Conservation (phyloP, 2,113 vertebrate species). For the Paralichthys olivaceus region DNA sequence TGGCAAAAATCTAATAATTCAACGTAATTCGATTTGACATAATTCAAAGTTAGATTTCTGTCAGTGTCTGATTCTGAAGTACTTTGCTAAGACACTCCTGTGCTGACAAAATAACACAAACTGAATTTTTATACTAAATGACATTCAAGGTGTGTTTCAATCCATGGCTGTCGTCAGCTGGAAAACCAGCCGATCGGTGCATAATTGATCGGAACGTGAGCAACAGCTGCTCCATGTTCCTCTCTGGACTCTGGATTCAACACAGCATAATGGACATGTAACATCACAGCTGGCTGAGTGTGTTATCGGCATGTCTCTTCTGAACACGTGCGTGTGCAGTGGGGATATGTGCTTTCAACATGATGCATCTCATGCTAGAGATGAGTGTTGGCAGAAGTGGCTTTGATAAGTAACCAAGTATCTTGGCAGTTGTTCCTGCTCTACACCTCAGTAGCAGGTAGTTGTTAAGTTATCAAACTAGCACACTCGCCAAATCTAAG, state of each 20-base stretch:
- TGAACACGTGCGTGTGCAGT: neutral
- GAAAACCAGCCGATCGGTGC: neutral
- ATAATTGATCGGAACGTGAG: slow-evolving; percentile 13
- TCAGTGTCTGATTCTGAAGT: slow-evolving; percentile 34
- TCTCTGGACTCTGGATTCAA: slow-evolving; percentile 76
- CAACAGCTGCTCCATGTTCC: slow-evolving; percentile 73
- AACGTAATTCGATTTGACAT: neutral
- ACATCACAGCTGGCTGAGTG: slow-evolving; percentile 2
- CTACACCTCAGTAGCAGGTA: neutral
- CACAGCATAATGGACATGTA: neutral
- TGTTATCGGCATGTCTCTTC: neutral
- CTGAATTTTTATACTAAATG: slow-evolving; percentile 58
- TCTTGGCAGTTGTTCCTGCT: no score
- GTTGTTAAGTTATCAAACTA: neutral
- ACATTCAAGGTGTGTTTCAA: slow-evolving; percentile 76
- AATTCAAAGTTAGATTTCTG: slow-evolving; percentile 24
- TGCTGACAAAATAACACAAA: slow-evolving; percentile 44
- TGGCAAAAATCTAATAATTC: slow-evolving; percentile 43
- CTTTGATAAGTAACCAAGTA: no score
- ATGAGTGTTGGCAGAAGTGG: slow-evolving; percentile 4
- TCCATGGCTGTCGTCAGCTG: slow-evolving; percentile 63
- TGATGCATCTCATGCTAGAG: neutral
- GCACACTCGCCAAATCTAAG: neutral
- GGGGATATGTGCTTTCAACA: neutral
- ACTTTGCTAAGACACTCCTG: slow-evolving; percentile 4